These are phyloP conservation scores for Diplogasteroides magnus DNA, from an alignment of 1,140 invertebrate genomes.

Conservation along the genomic window DNA sequence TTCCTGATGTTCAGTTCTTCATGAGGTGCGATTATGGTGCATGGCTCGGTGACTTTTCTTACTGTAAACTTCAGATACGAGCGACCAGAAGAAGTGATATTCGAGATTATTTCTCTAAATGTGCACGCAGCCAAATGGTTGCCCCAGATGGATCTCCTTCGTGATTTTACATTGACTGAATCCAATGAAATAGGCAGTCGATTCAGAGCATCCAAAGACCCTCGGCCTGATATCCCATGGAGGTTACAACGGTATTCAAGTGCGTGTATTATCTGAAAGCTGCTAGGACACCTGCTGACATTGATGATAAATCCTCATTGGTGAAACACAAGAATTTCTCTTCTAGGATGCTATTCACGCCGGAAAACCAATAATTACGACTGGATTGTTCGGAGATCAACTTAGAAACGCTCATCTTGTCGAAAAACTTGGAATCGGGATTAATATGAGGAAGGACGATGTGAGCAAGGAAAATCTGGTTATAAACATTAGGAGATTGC, in stretches of 20 bases:
- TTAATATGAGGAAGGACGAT: background rate
- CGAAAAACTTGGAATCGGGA: background rate
- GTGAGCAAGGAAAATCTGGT: background rate
- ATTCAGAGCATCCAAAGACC: conserved; percentile 12
- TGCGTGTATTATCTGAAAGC: too few relatives aligned
- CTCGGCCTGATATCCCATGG: conserved; percentile 13
- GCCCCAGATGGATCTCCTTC: conserved; percentile 16
- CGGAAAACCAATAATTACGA: background rate
- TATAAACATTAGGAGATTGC: too few relatives aligned
- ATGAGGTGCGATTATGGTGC: too few relatives aligned
- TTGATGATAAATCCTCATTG: too few relatives aligned
- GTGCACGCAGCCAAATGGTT: conserved; percentile 17
- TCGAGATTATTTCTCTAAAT: conserved; percentile 1
- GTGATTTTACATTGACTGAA: too few relatives aligned
- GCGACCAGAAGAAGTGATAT: conserved; percentile 2
- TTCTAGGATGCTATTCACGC: background rate
- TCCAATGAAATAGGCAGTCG: too few relatives aligned
- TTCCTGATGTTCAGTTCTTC: conserved; percentile 14
- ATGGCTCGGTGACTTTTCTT: too few relatives aligned
- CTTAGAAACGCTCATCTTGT: background rate
- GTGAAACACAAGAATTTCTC: too few relatives aligned
- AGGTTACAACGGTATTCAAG: conserved; percentile 15
- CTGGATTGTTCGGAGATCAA: background rate
- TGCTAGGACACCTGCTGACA: too few relatives aligned
- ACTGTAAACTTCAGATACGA: conserved; percentile 9